phyloP scores from a whole-genome alignment of 2,113 vertebrate genomes.

The Lamprologus ornatipinnis region DNA sequence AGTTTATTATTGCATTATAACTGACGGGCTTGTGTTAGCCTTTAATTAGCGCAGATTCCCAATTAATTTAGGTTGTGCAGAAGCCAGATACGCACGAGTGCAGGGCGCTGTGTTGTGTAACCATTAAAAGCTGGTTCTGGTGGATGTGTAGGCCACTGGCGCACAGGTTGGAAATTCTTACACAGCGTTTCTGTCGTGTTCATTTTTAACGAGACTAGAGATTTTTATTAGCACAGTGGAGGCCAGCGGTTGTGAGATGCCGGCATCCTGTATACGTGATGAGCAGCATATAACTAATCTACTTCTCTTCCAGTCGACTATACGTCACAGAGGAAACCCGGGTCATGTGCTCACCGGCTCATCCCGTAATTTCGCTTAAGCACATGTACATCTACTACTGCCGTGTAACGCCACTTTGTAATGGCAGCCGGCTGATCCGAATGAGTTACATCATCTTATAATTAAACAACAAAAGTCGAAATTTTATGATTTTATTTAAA shows the following conservation, averaged over 20 bases:
- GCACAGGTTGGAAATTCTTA: background rate
- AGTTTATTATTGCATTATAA: background rate
- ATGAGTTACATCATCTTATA: background rate
- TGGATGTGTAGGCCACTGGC: background rate
- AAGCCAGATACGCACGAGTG: accelerated
- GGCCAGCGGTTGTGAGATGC: background rate
- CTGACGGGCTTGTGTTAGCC: background rate
- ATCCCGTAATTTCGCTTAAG: background rate
- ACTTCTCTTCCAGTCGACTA: background rate
- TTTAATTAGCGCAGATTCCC: background rate
- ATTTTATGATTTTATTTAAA: background rate
- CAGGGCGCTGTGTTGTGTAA: background rate
- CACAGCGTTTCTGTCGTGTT: background rate
- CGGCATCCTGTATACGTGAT: slow-evolving; percentile 57
- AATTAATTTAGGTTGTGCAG: background rate
- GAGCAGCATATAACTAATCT: slow-evolving; percentile 14
- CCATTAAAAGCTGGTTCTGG: background rate
- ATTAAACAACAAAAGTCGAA: background rate
- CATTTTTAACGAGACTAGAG: background rate
- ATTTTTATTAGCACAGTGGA: background rate
- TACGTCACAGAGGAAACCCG: slow-evolving; percentile 47
- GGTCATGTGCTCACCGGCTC: slow-evolving; percentile 7
- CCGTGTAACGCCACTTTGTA: accelerated
- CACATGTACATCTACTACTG: background rate
- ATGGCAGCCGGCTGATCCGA: background rate